Conservation (phyloP, 2,888 invertebrate species). For the Acheta domesticus region DNA sequence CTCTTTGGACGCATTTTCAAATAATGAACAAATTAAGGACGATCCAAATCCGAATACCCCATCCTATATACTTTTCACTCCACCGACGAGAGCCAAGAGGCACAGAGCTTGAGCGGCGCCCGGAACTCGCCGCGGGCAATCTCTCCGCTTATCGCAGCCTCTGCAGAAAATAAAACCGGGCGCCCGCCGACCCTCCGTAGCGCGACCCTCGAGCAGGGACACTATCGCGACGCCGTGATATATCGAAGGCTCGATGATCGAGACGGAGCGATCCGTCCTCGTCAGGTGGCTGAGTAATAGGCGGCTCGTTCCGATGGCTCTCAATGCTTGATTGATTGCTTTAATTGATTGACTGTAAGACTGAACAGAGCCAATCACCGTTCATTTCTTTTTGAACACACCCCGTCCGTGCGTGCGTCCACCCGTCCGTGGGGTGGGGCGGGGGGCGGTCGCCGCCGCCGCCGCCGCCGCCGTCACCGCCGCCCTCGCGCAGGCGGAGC, state of each 20-base stretch:
- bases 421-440: background rate
- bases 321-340: slow-evolving; percentile 18
- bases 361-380: slow-evolving; percentile 18
- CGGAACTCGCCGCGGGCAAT: background rate
- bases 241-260: slow-evolving; percentile 9
- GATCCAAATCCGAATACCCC: no score
- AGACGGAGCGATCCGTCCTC: slow-evolving; percentile 18
- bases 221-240: slow-evolving; percentile 9
- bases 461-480: background rate
- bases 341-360: slow-evolving; percentile 18
- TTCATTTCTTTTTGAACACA: slow-evolving; percentile 18
- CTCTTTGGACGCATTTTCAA: no score
- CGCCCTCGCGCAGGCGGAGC: background rate
- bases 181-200: background rate
- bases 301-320: slow-evolving; percentile 18
- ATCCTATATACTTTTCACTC: no score
- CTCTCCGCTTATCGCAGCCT: background rate
- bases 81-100: no score
- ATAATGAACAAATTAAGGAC: no score
- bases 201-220: background rate
- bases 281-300: slow-evolving; percentile 18
- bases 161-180: background rate
- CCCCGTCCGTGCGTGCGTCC: slow-evolving; percentile 1
- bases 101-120: background rate
- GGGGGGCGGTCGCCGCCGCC: background rate